phyloP scores from a whole-genome alignment of 2,888 invertebrate genomes.

The Caenorhabditis uteleia region DNA sequence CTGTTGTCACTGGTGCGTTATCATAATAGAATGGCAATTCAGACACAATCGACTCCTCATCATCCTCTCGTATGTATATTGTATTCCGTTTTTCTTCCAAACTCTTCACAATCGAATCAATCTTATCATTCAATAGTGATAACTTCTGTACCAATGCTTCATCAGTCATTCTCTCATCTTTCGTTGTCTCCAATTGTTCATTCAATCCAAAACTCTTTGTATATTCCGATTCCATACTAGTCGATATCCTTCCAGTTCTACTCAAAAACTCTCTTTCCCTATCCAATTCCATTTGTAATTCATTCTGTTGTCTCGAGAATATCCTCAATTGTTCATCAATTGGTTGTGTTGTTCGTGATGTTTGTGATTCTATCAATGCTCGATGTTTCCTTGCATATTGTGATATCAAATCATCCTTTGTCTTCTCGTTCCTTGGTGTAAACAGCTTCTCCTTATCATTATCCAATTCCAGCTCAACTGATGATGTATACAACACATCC shows the following conservation, averaged over 20 bases:
- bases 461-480: not conserved
- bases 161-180: too few species aligned
- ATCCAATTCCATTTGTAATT: slow-evolving; percentile 15
- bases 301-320: slow-evolving; percentile 23
- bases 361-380: slow-evolving; percentile 5
- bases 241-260: not conserved
- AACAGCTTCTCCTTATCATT: not conserved
- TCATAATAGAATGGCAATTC: slow-evolving; percentile 23
- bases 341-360: slow-evolving; percentile 8
- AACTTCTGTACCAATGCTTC: too few species aligned
- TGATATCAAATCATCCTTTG: slow-evolving; percentile 12
- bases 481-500: slow-evolving; percentile 22
- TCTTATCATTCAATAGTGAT: slow-evolving; percentile 18
- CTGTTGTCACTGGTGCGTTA: slow-evolving; percentile 8
- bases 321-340: slow-evolving; percentile 21
- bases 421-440: not conserved
- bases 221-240: too few species aligned
- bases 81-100: slow-evolving; percentile 4
- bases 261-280: slow-evolving; percentile 24
- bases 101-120: slow-evolving; percentile 21
- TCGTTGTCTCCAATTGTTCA: too few species aligned
- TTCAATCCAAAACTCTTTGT: too few species aligned
- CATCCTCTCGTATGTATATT: slow-evolving; percentile 31
- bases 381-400: slow-evolving; percentile 13
- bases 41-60: slow-evolving; percentile 22